Base-by-base conservation (phyloP, 64 coral and sea anemone species). In the Montipora capricornis region DNA sequence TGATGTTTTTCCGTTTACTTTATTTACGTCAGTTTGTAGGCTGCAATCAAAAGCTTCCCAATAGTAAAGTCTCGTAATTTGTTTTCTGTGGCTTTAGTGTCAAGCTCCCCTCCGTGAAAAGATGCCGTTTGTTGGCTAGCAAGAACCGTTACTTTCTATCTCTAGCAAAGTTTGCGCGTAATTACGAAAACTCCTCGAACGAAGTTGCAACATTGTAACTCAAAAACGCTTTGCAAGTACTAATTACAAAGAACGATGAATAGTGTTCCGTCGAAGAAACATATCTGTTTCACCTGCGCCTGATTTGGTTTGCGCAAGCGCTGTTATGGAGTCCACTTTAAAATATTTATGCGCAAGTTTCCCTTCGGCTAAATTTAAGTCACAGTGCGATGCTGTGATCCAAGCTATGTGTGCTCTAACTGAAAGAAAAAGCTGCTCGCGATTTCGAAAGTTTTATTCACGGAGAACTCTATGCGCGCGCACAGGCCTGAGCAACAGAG, bases 11-110 rank as follows among this genome's bases (percentile, higher is more conserved):
- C 47, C 82, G 82, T 86, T 86, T 73, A 71, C 82, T 86, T 86
- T 86, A 86, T 86, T 86, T 86, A 50, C 82, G 82, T 71, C 47
- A 50, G 19, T 71, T 47, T 86, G 82, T 49, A 86, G 68, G 82
- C 66, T 86, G 46, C 20, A 86, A 86, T 86, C 62, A 86, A 86
- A 86, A 86, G 71, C 82, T 46, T 86, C 45, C 68, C 82, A 86
- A 68, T 86, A 49, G 82, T 86, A 51, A 64, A 85, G 64, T 86
- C 82, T 73, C 66, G 66, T 86, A 86, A 86, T 86, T 86, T 86
- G 62, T 86, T 86, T 86, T 52, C 71, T 86, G 82, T n/a, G 82
- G 82, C 82, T 86, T 86, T 49, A 44, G 5, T 6, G 82, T 49
- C 61, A 86, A 46, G 13, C 62, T 17, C 64, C 82, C 82, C 66